Percentiles rank a stretch among this genome's conserved stretches.
These are phyloP conservation scores for Lagocephalus sceleratus DNA, from an alignment of 2,797 vertebrate genomes.

Conservation along the genomic window DNA sequence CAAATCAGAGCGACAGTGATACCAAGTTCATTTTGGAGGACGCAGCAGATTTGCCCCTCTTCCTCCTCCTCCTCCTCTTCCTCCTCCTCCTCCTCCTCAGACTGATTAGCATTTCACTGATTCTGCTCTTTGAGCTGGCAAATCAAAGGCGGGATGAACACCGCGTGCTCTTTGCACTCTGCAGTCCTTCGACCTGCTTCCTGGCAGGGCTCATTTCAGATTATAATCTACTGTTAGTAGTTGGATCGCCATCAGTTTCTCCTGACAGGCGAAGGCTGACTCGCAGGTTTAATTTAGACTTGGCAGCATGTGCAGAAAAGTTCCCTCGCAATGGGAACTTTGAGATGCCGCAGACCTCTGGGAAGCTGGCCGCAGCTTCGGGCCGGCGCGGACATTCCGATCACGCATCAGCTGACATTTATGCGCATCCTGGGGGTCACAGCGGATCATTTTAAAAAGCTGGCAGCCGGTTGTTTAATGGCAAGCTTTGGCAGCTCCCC, in stretches of 20 bases:
- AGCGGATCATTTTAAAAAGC: slow-evolving; percentile 34
- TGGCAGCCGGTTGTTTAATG: slow-evolving; percentile 36
- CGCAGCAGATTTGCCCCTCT: slow-evolving; percentile 47
- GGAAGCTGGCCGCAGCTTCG: neutral
- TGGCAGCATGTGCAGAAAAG: slow-evolving; percentile 34
- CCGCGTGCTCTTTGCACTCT: slow-evolving; percentile 20
- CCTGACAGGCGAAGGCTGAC: slow-evolving; percentile 27
- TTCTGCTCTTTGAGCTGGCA: slow-evolving; percentile 45
- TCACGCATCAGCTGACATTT: slow-evolving; percentile 7
- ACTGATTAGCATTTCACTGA: slow-evolving; percentile 58
- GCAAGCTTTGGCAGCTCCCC: slow-evolving; percentile 29
- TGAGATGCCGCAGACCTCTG: neutral
- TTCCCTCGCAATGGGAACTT: neutral
- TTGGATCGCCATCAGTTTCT: slow-evolving; percentile 21
- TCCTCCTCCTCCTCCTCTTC: slow-evolving; percentile 21
- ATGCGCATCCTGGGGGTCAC: slow-evolving; percentile 17
- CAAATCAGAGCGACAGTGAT: slow-evolving; percentile 28
- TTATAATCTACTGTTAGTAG: slow-evolving; percentile 16
- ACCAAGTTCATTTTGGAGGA: slow-evolving; percentile 60
- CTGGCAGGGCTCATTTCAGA: slow-evolving; percentile 3
- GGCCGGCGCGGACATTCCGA: neutral
- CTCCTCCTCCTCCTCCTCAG: slow-evolving; percentile 20
- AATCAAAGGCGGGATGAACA: slow-evolving; percentile 20
- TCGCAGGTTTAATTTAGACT: slow-evolving; percentile 20
- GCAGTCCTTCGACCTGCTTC: slow-evolving; percentile 18